Percentiles rank a stretch among this genome's conserved stretches.
phyloP scores from a whole-genome alignment of 2,113 vertebrate species.

The Vicugna pacos region DNA sequence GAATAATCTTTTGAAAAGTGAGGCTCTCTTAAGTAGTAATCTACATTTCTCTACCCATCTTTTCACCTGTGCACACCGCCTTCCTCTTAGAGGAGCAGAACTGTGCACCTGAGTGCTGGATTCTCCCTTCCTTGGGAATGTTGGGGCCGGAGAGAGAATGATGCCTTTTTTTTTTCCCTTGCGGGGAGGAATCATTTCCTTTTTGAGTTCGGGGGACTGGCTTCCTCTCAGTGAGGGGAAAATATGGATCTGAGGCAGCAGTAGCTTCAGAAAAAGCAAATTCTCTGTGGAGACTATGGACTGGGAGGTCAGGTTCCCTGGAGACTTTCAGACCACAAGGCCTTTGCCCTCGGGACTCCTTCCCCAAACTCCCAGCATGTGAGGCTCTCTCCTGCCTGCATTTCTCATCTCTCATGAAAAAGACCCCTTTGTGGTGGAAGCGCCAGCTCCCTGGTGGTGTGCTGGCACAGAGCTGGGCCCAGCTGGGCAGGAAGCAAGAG shows the following conservation, averaged over 20 bases:
- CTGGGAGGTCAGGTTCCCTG: neutral
- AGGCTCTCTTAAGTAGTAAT: slow-evolving; percentile 4
- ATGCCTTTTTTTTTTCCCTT: neutral
- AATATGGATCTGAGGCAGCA: slow-evolving; percentile 22
- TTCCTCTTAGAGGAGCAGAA: slow-evolving; percentile 43
- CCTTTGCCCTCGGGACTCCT: slow-evolving; percentile 69
- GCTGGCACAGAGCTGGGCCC: slow-evolving; percentile 89
- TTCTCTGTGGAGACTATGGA: neutral
- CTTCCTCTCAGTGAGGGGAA: neutral
- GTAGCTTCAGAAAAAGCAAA: slow-evolving; percentile 51
- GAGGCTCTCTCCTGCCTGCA: slow-evolving; percentile 69
- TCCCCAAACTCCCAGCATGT: slow-evolving; percentile 68
- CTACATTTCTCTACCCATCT: neutral
- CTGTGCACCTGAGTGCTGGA: neutral
- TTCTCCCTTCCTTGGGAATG: slow-evolving; percentile 28
- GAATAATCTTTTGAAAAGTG: slow-evolving; percentile 50
- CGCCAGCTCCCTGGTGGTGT: slow-evolving; percentile 85
- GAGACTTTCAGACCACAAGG: slow-evolving; percentile 60
- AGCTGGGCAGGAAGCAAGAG: slow-evolving; percentile 91
- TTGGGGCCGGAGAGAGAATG: neutral
- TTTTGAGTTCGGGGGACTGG: slow-evolving; percentile 43
- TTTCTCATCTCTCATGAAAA: slow-evolving; percentile 81
- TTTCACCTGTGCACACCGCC: neutral
- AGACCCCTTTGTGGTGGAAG: slow-evolving; percentile 86
- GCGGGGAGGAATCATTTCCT: neutral